phyloP scores from a whole-genome alignment of 2,797 vertebrate genomes.

The Tadarida brasiliensis region DNA sequence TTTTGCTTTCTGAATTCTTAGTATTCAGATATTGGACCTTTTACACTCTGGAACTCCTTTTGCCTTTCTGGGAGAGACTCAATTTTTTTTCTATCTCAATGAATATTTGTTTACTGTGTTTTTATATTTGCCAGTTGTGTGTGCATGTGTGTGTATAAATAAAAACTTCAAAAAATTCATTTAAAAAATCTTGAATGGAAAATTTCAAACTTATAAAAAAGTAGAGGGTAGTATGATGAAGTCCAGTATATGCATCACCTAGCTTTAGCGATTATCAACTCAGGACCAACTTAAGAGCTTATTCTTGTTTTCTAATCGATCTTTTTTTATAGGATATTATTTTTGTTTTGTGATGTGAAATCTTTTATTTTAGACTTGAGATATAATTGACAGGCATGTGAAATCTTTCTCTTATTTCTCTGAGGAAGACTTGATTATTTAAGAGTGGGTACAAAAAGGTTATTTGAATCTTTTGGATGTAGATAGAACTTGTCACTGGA shows the following conservation, averaged over 20 bases:
- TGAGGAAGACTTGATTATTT: neutral
- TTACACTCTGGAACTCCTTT: neutral
- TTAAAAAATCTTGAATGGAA: no score
- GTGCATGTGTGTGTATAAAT: neutral
- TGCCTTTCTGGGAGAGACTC: neutral
- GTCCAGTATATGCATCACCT: neutral
- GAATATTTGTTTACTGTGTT: neutral
- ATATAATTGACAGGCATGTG: neutral
- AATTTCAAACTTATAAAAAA: neutral
- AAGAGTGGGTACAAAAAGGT: neutral
- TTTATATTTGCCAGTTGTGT: neutral
- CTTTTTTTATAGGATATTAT: neutral
- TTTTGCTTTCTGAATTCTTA: slow-evolving; percentile 6
- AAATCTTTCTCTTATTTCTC: slow-evolving; percentile 3
- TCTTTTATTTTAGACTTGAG: neutral
- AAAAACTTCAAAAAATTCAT: no score
- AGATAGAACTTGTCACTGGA: neutral
- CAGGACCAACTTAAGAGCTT: neutral
- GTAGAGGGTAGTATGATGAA: neutral
- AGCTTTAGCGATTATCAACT: neutral
- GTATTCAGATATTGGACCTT: neutral
- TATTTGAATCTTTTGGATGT: neutral
- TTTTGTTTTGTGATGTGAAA: neutral
- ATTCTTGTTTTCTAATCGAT: neutral
- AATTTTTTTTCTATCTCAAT: neutral